These are phyloP conservation scores for Andrena praecox DNA, from an alignment of 2,888 invertebrate species.

Conservation along the genomic window DNA sequence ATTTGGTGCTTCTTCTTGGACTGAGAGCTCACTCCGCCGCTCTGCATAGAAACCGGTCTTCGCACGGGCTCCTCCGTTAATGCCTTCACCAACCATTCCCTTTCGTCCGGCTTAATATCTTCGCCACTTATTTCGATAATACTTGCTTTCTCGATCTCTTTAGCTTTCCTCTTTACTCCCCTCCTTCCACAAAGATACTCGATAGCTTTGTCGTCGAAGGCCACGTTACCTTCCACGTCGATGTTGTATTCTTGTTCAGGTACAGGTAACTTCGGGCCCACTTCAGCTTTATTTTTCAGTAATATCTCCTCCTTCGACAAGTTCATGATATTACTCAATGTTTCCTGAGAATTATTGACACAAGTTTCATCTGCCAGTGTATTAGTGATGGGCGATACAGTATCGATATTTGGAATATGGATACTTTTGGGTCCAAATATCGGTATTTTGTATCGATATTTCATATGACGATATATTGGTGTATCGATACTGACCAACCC, in stretches of 20 bases:
- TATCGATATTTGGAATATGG: too few species aligned
- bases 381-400: too few species aligned
- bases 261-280: slow-evolving; percentile 83
- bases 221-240: slow-evolving; percentile 81
- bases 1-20: slow-evolving; percentile 97
- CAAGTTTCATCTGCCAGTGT: slow-evolving; percentile 4
- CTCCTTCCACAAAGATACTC: slow-evolving; percentile 83
- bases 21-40: slow-evolving; percentile 87
- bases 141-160: slow-evolving; percentile 87
- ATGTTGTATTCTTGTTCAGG: slow-evolving; percentile 84
- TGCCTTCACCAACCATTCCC: slow-evolving; percentile 93
- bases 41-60: slow-evolving; percentile 84
- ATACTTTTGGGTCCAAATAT: too few species aligned
- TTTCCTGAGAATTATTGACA: slow-evolving; percentile 49
- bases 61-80: slow-evolving; percentile 90
- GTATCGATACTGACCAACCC: too few species aligned
- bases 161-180: slow-evolving; percentile 84
- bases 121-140: slow-evolving; percentile 94
- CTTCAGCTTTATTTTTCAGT: slow-evolving; percentile 83
- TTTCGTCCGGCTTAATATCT: slow-evolving; percentile 92
- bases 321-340: slow-evolving; percentile 86
- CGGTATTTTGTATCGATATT: too few species aligned
- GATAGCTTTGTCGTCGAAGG: slow-evolving; percentile 83
- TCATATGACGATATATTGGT: too few species aligned
- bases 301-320: slow-evolving; percentile 85